phyloP scores from a whole-genome alignment of 2,113 vertebrate genomes.

The Menura novaehollandiae region DNA sequence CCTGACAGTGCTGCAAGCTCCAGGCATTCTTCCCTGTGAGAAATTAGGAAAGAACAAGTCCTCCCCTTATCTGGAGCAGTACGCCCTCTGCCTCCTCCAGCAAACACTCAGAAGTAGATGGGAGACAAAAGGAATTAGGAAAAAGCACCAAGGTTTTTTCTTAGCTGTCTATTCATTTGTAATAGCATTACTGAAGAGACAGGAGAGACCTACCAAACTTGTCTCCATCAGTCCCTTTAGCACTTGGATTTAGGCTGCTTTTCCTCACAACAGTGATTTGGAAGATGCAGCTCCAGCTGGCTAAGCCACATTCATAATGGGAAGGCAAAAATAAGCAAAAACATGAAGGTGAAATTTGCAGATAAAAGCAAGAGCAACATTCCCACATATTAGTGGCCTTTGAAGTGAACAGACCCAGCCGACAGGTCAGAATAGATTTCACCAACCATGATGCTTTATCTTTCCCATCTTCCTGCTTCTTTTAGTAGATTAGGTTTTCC shows the following conservation, averaged over 20 bases:
- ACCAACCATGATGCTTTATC: background rate
- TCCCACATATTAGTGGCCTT: background rate
- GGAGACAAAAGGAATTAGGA: background rate
- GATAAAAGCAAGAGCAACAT: background rate
- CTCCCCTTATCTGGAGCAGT: background rate
- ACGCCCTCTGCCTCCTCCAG: background rate
- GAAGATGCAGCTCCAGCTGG: background rate
- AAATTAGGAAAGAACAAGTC: background rate
- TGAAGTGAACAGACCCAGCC: background rate
- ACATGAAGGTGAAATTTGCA: background rate
- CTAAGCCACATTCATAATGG: background rate
- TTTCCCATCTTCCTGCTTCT: background rate
- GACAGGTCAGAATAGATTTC: background rate
- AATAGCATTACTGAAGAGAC: background rate
- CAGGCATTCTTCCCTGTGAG: background rate
- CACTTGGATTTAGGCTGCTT: background rate
- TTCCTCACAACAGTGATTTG: background rate
- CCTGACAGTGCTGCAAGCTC: background rate
- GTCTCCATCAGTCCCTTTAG: background rate
- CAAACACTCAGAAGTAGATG: background rate
- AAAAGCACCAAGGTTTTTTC: background rate
- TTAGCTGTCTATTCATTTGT: background rate
- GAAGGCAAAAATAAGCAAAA: background rate
- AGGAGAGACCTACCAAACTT: background rate
- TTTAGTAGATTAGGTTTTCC: background rate